Percentiles rank a stretch among this genome's conserved stretches.
These are phyloP conservation scores for Tetramorium parvispinum DNA, from an alignment of 1,140 invertebrate species.

Conservation along the genomic window DNA sequence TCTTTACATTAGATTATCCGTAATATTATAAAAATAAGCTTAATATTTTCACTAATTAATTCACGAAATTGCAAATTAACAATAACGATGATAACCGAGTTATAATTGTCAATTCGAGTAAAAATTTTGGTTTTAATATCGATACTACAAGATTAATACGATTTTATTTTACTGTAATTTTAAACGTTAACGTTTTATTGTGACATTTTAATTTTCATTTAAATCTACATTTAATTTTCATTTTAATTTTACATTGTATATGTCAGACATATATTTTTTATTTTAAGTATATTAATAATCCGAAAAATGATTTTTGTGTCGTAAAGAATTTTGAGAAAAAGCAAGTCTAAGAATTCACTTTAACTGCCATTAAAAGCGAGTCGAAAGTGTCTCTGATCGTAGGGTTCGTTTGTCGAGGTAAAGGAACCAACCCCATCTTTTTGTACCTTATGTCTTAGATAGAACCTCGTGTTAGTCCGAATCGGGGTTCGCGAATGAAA, in stretches of 20 bases:
- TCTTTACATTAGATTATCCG: neutral
- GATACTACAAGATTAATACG: neutral
- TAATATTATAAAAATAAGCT: neutral
- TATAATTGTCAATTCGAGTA: neutral
- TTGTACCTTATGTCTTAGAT: constrained; percentile 68
- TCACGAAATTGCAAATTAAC: neutral
- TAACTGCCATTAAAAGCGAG: constrained; percentile 41
- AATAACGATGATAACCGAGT: neutral
- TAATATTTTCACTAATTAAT: neutral
- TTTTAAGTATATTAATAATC: neutral
- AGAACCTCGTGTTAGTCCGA: constrained; percentile 56
- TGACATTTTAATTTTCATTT: neutral
- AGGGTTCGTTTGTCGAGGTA: constrained; percentile 41
- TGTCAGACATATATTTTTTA: neutral
- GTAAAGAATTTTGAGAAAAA: neutral
- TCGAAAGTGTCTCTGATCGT: constrained; percentile 43
- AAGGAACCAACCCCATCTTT: constrained; percentile 59
- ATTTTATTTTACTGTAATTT: neutral
- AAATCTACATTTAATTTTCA: neutral
- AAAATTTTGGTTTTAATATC: neutral
- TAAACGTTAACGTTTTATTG: neutral
- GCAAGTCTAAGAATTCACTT: neutral
- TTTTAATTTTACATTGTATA: neutral
- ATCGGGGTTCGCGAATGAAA: constrained; percentile 56
- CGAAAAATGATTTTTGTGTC: neutral